Base-by-base conservation (phyloP, 2,888 invertebrate species). In the Mythimna vitellina region DNA sequence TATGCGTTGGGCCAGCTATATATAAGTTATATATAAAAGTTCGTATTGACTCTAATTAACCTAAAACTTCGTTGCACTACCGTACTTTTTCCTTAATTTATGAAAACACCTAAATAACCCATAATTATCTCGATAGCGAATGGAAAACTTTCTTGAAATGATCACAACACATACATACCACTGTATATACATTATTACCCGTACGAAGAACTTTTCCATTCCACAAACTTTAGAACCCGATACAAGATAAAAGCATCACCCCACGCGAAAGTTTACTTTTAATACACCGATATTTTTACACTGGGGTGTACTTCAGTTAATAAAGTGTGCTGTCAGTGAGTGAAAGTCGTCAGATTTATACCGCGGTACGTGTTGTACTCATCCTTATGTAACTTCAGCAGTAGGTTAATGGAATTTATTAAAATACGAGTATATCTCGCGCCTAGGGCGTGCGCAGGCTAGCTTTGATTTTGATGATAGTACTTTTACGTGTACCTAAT, bases 281-380 rank as follows among this genome's bases (percentile, higher is more conserved):
- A 72, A 79, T 70, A 76, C 56, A 80, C 81, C 46, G 71, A 58
- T 73, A 63, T 81, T 78, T 74, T 81, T 84, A 68, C 73, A 10
- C 89, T 91, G 88, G 89, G 89, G 56, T 65, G 42, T 57, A 57
- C 65, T 76, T 77, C 83, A 83, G 87, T 88, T 90, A 91, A 90
- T 91, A 91, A 90, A 88, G 83, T 84, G 80, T 67, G 81, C 84
- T 92, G 91, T 91, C 91, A 86, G 88, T 80, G 82, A 81, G 92
- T 89, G 92, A 92, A 92, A 92, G 92, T 90, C 76, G 66, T 76
- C 89, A 89, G 91, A 92, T 91, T 92, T 92, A 92, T 88, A 85
- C 85, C 73, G 88, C 84, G 83, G 84, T 81, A n/a, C 8, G 49
- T 25, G 29, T 22, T 25, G 46, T 80, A 74, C 86, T 77, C 89